Conservation (phyloP, 1,140 invertebrate species). For the Drosophila chauvacae region DNA sequence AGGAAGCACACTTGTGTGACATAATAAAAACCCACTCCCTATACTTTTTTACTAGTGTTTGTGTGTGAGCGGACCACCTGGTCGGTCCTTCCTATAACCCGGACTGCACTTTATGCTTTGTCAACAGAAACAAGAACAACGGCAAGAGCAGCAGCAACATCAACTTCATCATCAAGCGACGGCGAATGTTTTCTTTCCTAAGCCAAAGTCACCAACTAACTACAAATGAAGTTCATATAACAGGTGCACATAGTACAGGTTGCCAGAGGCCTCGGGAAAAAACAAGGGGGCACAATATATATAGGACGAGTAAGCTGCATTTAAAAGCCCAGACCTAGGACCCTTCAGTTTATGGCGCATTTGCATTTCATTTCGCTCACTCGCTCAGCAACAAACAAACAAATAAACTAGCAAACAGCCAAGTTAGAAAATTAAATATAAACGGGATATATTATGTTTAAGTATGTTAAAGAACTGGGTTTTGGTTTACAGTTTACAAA, state of each 20-base stretch:
- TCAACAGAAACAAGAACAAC: conserved; percentile 56
- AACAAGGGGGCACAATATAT: not conserved
- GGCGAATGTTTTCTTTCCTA: conserved; percentile 67
- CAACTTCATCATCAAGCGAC: conserved; percentile 42
- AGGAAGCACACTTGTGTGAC: conserved; percentile 81
- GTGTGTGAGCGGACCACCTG: conserved; percentile 23
- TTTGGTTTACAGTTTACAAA: not conserved
- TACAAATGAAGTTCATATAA: conserved; percentile 40
- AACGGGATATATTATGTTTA: conserved; percentile 12
- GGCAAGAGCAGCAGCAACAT: conserved; percentile 18
- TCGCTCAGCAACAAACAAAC: not conserved
- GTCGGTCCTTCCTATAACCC: conserved; percentile 30
- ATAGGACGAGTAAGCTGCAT: conserved; percentile 39
- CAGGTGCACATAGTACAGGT: conserved; percentile 16
- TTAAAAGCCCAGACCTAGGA: conserved; percentile 47
- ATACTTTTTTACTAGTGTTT: conserved; percentile 43
- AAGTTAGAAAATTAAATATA: conserved; percentile 17
- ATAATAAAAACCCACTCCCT: conserved; percentile 72
- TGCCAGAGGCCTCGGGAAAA: conserved; percentile 15
- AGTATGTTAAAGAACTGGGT: not conserved
- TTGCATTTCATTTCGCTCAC: conserved; percentile 44
- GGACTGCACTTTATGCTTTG: conserved; percentile 68
- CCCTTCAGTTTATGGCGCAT: conserved; percentile 17
- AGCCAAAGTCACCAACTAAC: conserved; percentile 49
- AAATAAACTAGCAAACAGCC: conserved; percentile 1